Evolutionary conservation across 2,888 invertebrate species (phyloP), one percentile per base, ranked within the genome.

Genomic region (Rotaria macrura): DNA sequence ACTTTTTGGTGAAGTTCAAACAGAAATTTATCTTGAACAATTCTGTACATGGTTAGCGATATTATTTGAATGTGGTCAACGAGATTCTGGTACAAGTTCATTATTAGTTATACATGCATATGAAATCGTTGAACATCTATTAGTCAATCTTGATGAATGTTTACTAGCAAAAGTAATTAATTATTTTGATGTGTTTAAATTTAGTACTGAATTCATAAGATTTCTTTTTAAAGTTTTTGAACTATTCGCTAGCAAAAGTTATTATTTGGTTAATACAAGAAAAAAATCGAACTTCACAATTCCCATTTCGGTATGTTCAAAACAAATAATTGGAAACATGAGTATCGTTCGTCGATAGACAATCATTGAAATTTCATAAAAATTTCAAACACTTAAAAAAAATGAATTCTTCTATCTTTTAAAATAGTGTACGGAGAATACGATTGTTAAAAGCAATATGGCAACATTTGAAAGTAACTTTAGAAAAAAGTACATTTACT

Each of bases 1-100:
- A 40, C 25, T 23, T 23, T 74, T 74, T 74, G 74, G 74, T 74
- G 74, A 74, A 74, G 40, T 74, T 40, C 74, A 74, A 74, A 74
- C 20, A 40, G 74, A 74, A 74, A 23, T 23, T 20, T 74, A 74
- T 74, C 74, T 74, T 25, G 74, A 74, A 74, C 25, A 74, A 25
- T 74, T 74, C 25, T 74, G 2, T 74, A 20, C 25, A 20, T 74
- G 38, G 40, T 40, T 74, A 38, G 23, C 74, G 40, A 40, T 74
- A 10, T 74, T 74, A 74, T 74, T 74, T 40, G 74, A 74, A 74
- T 40, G 38, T 25, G 74, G 74, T 6, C 38, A 40, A 74, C 29
- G 25, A 74, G 40, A 38, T 43, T 12, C 40, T 40, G 40, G 40
- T 23, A 74, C 40, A 1, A 74, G 74, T 40, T 74, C 74, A 23